phyloP scores from a whole-genome alignment of 1,140 invertebrate genomes.

The Camponotus pennsylvanicus region DNA sequence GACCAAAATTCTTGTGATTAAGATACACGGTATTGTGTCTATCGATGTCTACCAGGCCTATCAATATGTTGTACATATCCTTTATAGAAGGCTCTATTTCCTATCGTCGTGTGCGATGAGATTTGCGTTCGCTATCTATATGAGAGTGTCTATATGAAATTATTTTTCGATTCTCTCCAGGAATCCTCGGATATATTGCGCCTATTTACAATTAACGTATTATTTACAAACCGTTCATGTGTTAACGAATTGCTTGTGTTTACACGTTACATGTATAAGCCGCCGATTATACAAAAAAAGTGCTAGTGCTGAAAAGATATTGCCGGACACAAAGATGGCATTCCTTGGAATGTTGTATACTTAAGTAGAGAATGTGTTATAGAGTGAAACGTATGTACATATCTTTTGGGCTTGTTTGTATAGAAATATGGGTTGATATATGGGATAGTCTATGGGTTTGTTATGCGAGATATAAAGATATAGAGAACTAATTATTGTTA shows the following conservation, averaged over 20 bases:
- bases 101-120: conserved; percentile 12
- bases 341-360: conserved; percentile 83
- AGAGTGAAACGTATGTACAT: conserved; percentile 77
- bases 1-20: conserved; percentile 48
- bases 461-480: conserved; percentile 80
- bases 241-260: conserved; percentile 41
- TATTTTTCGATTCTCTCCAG: conserved; percentile 23
- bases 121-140: conserved; percentile 17
- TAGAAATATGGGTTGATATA: conserved; percentile 66
- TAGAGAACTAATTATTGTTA: conserved; percentile 79
- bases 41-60: conserved; percentile 10
- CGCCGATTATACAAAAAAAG: conserved; percentile 47
- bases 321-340: conserved; percentile 78
- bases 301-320: conserved; percentile 75
- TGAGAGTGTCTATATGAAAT: conserved; percentile 36
- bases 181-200: conserved; percentile 43
- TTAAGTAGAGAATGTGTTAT: conserved; percentile 81
- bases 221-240: conserved; percentile 34
- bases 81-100: background rate
- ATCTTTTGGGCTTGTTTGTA: conserved; percentile 77
- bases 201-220: conserved; percentile 42
- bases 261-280: conserved; percentile 38
- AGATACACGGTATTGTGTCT: conserved; percentile 24
- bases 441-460: conserved; percentile 80
- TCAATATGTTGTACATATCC: conserved; percentile 4